Conservation (phyloP, 1,140 invertebrate species). For the Ceratina australensis region DNA sequence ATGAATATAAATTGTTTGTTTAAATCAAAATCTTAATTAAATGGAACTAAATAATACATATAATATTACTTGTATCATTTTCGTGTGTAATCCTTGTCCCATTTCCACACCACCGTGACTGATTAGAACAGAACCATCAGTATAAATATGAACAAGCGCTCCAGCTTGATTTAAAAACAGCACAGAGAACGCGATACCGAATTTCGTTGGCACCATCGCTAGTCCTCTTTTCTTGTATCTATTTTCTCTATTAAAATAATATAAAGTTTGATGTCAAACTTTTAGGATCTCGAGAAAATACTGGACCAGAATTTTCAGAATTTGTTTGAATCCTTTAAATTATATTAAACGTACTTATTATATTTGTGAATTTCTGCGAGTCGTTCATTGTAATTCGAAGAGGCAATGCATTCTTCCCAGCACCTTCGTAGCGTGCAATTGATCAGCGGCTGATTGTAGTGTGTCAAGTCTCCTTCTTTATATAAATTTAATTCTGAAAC, state of each 20-base stretch:
- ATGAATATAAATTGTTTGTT: too few species aligned
- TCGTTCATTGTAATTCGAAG: slow-evolving; percentile 85
- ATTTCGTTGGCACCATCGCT: slow-evolving; percentile 92
- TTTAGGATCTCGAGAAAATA: too few species aligned
- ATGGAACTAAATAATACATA: too few species aligned
- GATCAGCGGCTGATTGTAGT: slow-evolving; percentile 88
- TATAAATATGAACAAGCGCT: slow-evolving; percentile 93
- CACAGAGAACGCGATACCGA: slow-evolving; percentile 92
- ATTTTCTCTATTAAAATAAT: slow-evolving; percentile 83
- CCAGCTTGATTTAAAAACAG: slow-evolving; percentile 93
- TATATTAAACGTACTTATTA: slow-evolving; percentile 82
- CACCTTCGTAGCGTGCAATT: slow-evolving; percentile 89
- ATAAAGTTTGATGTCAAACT: not conserved
- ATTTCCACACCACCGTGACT: slow-evolving; percentile 96
- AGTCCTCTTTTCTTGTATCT: slow-evolving; percentile 94
- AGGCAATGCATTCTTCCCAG: slow-evolving; percentile 89
- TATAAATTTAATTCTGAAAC: slow-evolving; percentile 89
- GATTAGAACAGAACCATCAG: slow-evolving; percentile 95
- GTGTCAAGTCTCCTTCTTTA: slow-evolving; percentile 88
- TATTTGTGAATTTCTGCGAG: slow-evolving; percentile 83
- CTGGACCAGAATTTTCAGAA: not conserved
- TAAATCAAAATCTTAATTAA: too few species aligned
- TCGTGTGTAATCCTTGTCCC: slow-evolving; percentile 97
- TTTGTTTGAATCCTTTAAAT: not conserved
- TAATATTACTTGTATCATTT: slow-evolving; percentile 90